Percentiles rank a stretch among this genome's conserved stretches.
Evolutionary conservation across 2,113 vertebrate species (phyloP).

Genomic region (Halichoerus grypus): DNA sequence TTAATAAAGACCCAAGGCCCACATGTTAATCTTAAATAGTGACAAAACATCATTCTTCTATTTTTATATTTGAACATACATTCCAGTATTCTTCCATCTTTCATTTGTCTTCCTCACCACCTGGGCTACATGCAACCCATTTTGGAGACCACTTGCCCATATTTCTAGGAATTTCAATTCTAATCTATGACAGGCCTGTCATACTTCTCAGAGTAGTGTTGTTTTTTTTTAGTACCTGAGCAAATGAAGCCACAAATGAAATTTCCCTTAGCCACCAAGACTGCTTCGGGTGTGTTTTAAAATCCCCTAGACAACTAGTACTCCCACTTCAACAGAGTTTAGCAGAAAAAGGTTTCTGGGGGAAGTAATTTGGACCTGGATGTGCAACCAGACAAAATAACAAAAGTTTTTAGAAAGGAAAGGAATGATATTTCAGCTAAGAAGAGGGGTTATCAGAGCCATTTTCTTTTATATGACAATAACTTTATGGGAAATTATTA

Average conservation of each 20-base stretch:
- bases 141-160: not conserved
- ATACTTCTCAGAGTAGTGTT: not conserved
- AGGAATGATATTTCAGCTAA: not conserved
- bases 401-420: not conserved
- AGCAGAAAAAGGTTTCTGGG: not conserved
- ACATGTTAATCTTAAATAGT: not conserved
- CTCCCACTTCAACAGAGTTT: not conserved
- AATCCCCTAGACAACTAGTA: not conserved
- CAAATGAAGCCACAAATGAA: not conserved
- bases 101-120: not conserved
- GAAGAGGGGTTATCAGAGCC: not conserved
- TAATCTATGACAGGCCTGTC: not conserved
- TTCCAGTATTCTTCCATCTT: not conserved
- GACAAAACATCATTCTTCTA: not conserved
- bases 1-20: not conserved
- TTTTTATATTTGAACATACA: not conserved
- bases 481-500: not conserved
- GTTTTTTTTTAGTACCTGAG: not conserved
- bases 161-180: not conserved
- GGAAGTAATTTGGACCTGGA: not conserved
- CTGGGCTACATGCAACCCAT: not conserved
- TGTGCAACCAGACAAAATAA: not conserved
- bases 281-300: not conserved
- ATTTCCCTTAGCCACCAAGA: not conserved
- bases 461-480: not conserved